phyloP scores from a whole-genome alignment of 1,140 invertebrate genomes.

The Laodelphax striatellus region DNA sequence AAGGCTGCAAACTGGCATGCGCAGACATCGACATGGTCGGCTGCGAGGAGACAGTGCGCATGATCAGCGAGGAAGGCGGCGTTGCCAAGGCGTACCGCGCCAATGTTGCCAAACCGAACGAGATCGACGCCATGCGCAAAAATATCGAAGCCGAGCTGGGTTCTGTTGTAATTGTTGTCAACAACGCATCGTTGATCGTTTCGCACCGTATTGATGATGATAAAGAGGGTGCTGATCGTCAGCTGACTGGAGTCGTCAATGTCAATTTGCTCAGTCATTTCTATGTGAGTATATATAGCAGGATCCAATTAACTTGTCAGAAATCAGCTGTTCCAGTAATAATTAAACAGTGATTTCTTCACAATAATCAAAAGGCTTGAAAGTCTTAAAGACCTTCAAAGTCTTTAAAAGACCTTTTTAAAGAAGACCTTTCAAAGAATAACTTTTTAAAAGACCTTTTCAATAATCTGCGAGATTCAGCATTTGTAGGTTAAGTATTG shows the following conservation, averaged over 20 bases:
- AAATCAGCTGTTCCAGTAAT: too few species aligned
- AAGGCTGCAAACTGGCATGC: slow-evolving; percentile 49
- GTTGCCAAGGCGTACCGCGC: slow-evolving; percentile 10
- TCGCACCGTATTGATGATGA: not conserved
- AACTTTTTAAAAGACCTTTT: too few species aligned
- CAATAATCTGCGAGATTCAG: too few species aligned
- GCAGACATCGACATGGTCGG: slow-evolving; percentile 45
- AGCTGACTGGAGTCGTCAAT: slow-evolving; percentile 7
- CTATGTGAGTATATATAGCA: slow-evolving; percentile 17
- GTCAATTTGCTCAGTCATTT: slow-evolving; percentile 19
- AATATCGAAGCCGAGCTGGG: slow-evolving; percentile 5
- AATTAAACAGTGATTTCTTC: too few species aligned
- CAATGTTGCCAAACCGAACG: slow-evolving; percentile 12
- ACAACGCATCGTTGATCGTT: slow-evolving; percentile 15
- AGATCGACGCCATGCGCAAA: slow-evolving; percentile 3
- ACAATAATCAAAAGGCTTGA: too few species aligned
- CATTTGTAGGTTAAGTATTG: too few species aligned
- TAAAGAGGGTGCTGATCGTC: slow-evolving; percentile 1
- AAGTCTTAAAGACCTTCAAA: too few species aligned
- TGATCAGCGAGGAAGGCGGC: slow-evolving; percentile 22
- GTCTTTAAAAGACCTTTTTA: too few species aligned
- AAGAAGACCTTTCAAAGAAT: too few species aligned
- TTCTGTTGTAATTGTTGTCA: slow-evolving; percentile 13
- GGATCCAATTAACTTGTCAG: too few species aligned
- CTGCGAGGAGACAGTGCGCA: slow-evolving; percentile 37